Percentiles rank a stretch among this genome's conserved stretches.
Conservation (phyloP, 2,113 vertebrate species). For the Tringa solitaria region DNA sequence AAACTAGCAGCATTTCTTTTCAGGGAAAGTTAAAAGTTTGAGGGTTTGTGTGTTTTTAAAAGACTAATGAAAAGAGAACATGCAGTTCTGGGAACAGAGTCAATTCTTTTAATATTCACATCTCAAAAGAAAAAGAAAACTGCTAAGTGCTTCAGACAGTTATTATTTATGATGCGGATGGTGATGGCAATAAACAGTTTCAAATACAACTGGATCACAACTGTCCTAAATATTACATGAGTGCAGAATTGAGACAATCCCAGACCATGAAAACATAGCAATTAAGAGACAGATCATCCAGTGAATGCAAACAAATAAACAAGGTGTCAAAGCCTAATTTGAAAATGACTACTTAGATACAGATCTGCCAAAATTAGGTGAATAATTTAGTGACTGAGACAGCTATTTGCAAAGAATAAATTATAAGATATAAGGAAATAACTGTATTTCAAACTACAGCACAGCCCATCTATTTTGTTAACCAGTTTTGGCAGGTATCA, state of each 20-base stretch:
- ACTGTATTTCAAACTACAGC: background rate
- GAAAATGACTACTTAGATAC: background rate
- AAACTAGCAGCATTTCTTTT: background rate
- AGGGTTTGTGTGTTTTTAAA: background rate
- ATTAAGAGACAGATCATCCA: background rate
- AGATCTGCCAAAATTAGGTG: background rate
- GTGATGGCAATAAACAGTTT: background rate
- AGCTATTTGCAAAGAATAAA: background rate
- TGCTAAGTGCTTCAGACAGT: background rate
- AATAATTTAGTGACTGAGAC: background rate
- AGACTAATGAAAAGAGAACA: background rate
- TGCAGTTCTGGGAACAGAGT: background rate
- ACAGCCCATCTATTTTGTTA: background rate
- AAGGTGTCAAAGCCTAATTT: background rate
- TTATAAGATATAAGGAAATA: background rate
- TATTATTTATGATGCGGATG: slow-evolving; percentile 11
- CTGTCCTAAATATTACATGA: background rate
- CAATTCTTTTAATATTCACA: background rate
- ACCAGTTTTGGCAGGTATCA: background rate
- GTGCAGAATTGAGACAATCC: background rate
- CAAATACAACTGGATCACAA: background rate
- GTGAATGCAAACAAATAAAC: background rate
- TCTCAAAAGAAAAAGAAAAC: slow-evolving; percentile 11
- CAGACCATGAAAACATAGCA: background rate
- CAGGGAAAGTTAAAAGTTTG: background rate